A percentile compares a stretch with the other conserved stretches of the same genome.
phyloP scores from a whole-genome alignment of 2,113 vertebrate genomes.

The Chauna torquata region DNA sequence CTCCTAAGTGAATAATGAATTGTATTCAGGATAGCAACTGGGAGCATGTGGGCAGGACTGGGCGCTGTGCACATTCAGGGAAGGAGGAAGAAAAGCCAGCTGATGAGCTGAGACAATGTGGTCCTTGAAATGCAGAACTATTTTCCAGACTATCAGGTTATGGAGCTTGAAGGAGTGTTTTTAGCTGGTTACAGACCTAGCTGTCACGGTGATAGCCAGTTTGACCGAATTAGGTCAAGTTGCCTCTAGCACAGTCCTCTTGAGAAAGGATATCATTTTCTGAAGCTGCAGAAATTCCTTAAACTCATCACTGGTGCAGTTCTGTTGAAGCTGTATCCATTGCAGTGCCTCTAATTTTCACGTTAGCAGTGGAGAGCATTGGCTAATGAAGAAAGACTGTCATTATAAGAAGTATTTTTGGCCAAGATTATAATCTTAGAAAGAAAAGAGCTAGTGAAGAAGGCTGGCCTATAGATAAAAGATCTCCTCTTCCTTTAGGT shows the following conservation, averaged over 20 bases:
- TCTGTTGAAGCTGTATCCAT: fast-evolving
- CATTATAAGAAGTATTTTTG: constrained; percentile 47
- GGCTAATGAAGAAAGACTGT: background rate
- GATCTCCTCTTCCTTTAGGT: background rate
- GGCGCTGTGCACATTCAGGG: background rate
- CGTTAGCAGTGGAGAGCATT: constrained; percentile 22
- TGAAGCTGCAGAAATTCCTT: constrained; percentile 36
- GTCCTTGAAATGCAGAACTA: background rate
- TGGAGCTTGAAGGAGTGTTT: background rate
- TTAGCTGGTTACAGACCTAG: background rate
- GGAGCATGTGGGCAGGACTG: background rate
- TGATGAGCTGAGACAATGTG: background rate
- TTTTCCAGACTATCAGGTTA: background rate
- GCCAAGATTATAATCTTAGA: background rate
- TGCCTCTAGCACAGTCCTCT: background rate
- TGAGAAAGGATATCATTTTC: constrained; percentile 31
- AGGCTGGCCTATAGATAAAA: constrained; percentile 56
- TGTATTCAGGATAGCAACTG: background rate
- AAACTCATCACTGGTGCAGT: background rate
- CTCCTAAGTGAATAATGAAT: background rate
- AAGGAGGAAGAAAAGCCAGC: background rate
- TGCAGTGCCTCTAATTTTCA: constrained; percentile 52
- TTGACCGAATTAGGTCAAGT: fast-evolving
- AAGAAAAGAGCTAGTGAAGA: constrained; percentile 57
- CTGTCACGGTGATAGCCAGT: background rate